These are phyloP conservation scores for Ceramica pisi DNA, from an alignment of 2,888 invertebrate species.

Conservation along the genomic window DNA sequence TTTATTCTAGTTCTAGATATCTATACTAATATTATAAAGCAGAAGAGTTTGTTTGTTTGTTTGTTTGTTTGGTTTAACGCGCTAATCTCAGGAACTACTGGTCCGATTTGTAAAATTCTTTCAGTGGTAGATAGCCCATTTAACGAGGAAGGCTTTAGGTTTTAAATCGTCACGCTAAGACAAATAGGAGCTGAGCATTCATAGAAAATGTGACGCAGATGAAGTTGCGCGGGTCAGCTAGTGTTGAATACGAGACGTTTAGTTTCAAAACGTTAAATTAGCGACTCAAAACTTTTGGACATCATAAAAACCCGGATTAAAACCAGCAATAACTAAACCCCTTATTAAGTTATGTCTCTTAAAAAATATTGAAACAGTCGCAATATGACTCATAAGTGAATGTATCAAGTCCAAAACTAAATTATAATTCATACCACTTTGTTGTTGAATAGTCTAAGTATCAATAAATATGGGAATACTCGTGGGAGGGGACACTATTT, in stretches of 20 bases:
- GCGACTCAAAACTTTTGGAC: constrained; percentile 1
- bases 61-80: too few species aligned
- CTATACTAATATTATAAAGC: too few species aligned
- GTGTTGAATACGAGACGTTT: background rate
- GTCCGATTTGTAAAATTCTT: too few species aligned
- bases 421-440: constrained; percentile 42
- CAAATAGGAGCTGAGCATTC: too few species aligned
- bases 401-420: constrained; percentile 54
- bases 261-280: constrained; percentile 12
- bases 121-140: too few species aligned
- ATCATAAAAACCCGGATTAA: constrained; percentile 38
- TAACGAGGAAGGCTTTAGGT: too few species aligned
- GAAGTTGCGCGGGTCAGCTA: too few species aligned
- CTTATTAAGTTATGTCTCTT: constrained; percentile 31
- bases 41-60: too few species aligned
- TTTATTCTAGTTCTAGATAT: too few species aligned
- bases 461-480: constrained; percentile 52
- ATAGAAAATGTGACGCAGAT: too few species aligned
- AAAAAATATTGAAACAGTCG: constrained; percentile 41
- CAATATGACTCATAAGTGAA: constrained; percentile 47
- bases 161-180: too few species aligned
- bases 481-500: constrained; percentile 62
- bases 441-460: constrained; percentile 6
- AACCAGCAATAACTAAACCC: constrained; percentile 22
- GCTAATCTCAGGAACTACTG: too few species aligned